A percentile compares a stretch with the other conserved stretches of the same genome.
Conservation (phyloP, 2,797 vertebrate genomes). For the Xiphophorus birchmanni region DNA sequence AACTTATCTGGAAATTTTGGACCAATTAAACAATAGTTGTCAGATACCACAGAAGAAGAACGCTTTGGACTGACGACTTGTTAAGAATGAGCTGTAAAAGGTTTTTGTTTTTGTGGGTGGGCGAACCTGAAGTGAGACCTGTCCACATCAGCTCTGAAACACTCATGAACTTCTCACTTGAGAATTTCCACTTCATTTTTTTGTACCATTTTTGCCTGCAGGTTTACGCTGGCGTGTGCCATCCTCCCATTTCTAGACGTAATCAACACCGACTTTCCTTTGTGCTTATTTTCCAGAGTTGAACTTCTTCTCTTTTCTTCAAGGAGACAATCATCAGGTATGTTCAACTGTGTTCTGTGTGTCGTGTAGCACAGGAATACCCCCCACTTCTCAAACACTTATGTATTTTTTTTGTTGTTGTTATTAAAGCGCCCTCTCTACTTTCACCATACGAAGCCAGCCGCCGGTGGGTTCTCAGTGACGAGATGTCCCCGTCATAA, state of each 20-base stretch:
- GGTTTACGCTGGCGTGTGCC: background rate
- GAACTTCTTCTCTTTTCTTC: conserved; percentile 98
- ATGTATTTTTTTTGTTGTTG: background rate
- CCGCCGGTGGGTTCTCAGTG: background rate
- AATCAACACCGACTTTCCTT: conserved; percentile 13
- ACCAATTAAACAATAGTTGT: background rate
- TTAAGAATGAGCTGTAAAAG: background rate
- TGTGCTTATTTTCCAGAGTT: conserved; percentile 83
- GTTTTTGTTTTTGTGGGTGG: background rate
- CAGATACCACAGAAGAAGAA: background rate
- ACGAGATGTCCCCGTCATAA: background rate
- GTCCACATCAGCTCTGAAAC: background rate
- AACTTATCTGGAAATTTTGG: background rate
- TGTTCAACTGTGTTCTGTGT: conserved; percentile 29
- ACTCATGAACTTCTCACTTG: background rate
- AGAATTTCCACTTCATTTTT: background rate
- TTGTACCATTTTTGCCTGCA: background rate
- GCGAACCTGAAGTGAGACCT: background rate
- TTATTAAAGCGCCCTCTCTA: background rate
- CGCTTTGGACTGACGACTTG: background rate
- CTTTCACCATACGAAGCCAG: background rate
- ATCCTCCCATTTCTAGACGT: background rate
- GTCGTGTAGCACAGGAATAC: background rate
- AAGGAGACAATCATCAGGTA: conserved; percentile 99
- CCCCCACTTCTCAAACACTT: background rate